phyloP scores from a whole-genome alignment of 2,888 invertebrate species.

The Scaptomyza cyrtandrae region DNA sequence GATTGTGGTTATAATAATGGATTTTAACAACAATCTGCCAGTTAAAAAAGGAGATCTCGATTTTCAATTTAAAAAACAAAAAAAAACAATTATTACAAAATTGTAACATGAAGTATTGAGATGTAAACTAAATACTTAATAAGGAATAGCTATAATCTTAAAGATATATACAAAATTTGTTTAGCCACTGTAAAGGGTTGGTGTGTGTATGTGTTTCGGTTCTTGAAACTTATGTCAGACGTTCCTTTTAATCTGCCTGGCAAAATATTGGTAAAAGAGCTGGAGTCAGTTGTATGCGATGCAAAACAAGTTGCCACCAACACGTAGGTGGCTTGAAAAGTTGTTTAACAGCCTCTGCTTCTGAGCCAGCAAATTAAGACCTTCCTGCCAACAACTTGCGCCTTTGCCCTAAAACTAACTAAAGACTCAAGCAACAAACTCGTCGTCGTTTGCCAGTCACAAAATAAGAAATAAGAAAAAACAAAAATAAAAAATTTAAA shows the following conservation, averaged over 20 bases:
- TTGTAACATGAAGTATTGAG: too few relatives aligned
- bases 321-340: constrained; percentile 64
- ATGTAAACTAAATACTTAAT: too few relatives aligned
- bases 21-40: too few relatives aligned
- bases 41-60: too few relatives aligned
- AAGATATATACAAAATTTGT: neutral
- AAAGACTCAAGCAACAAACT: constrained; percentile 68
- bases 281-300: constrained; percentile 15
- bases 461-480: neutral
- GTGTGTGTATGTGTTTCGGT: constrained; percentile 9
- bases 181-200: neutral
- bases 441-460: constrained; percentile 1
- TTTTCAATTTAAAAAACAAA: too few relatives aligned
- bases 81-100: too few relatives aligned
- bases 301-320: constrained; percentile 59
- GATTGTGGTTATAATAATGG: too few relatives aligned
- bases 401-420: constrained; percentile 41
- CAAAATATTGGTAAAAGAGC: constrained; percentile 24
- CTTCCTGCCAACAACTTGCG: constrained; percentile 36
- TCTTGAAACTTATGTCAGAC: constrained; percentile 35
- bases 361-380: constrained; percentile 43
- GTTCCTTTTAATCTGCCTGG: constrained; percentile 16
- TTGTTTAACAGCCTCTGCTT: constrained; percentile 56
- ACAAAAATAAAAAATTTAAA: too few relatives aligned
- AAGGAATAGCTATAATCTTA: too few relatives aligned